Conservation (phyloP, 1,140 invertebrate genomes). For the Drosophila gunungcola region DNA sequence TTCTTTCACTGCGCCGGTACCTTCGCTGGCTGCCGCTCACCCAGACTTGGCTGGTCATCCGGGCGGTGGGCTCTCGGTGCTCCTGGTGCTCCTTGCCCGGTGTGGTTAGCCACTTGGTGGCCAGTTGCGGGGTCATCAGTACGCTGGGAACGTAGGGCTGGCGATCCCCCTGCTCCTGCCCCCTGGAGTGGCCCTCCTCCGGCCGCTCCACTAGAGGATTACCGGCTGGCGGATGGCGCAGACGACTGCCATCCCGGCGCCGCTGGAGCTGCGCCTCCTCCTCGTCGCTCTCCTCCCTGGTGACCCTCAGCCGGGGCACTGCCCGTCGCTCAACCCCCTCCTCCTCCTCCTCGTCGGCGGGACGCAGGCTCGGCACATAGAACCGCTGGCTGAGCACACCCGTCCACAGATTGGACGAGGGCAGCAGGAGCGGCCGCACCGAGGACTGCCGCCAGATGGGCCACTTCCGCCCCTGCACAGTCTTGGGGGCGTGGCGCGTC, state of each 20-base stretch:
- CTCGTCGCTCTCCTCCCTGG: conserved; percentile 1
- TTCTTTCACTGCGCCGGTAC: neutral
- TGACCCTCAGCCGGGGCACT: neutral
- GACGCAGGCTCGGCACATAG: neutral
- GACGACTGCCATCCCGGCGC: neutral
- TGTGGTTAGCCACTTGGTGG: conserved; percentile 5
- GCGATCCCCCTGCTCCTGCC: neutral
- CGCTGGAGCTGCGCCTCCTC: conserved; percentile 1
- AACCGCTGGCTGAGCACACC: conserved; percentile 10
- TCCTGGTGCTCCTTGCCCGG: neutral
- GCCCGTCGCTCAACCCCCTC: neutral
- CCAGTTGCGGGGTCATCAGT: conserved; percentile 2
- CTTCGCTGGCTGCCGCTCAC: neutral
- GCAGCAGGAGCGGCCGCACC: conserved; percentile 7
- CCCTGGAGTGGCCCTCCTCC: neutral
- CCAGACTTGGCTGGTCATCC: neutral
- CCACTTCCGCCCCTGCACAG: conserved; percentile 1
- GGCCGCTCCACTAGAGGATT: neutral
- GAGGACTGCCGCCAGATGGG: neutral
- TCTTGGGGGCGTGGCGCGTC: conserved; percentile 7
- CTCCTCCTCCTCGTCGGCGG: neutral
- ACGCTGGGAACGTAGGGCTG: neutral
- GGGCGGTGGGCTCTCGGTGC: neutral
- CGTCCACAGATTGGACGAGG: conserved; percentile 20
- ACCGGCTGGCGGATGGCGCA: neutral